Base-by-base conservation (phyloP, 2,888 invertebrate species). In the Drosophila acutilabella region DNA sequence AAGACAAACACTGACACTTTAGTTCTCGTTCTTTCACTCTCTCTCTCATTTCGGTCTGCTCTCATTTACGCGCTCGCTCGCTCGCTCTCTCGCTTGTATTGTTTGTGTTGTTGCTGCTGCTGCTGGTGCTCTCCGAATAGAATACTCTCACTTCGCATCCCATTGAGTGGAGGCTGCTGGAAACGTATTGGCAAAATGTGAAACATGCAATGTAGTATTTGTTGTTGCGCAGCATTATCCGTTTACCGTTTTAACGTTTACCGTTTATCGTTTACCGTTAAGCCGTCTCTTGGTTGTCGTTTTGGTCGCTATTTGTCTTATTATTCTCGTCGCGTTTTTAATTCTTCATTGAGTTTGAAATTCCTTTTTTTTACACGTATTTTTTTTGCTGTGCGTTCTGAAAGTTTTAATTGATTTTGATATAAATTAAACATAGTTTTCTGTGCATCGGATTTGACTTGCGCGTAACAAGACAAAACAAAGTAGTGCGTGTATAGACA, bases 101-200 rank as follows among this genome's bases (percentile, higher is more conserved):
- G 6, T 26, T 11, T 57, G 13, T 26, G 13, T 5, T 14, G 13
- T 16, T 51, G 36, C 58, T 51, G 23, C 6, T 23, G 23, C 23
- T 23, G 13, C 8, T 14, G 14, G 33, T 51, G 36, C 58, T 51
- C 50, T 44, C 50, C 8, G 48, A 36, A 33, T 16, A 42, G 38
- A 42, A 16, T 26, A 13, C 47, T 42, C 76, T 71, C 61, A 51
- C 26, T 59, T 59, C 23, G 76, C 74, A 77, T 78, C 75, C 64
- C 51, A 40, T 40, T 52, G 38, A 47, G 66, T 71, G 65, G 52
- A 56, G 78, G 36, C 36, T 36, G 36, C 59, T 68, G 64, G 81
- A 86, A 86, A 81, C 81, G 87, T 67, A 77, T 83, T 81, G 81
- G 81, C 69, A 80, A 64, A 78, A 71, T 64, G 80, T 83, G 81